Percentiles rank a stretch among this genome's conserved stretches.
Evolutionary conservation across 2,888 invertebrate genomes (phyloP).

Genomic region (Lasioglossum lativentre): DNA sequence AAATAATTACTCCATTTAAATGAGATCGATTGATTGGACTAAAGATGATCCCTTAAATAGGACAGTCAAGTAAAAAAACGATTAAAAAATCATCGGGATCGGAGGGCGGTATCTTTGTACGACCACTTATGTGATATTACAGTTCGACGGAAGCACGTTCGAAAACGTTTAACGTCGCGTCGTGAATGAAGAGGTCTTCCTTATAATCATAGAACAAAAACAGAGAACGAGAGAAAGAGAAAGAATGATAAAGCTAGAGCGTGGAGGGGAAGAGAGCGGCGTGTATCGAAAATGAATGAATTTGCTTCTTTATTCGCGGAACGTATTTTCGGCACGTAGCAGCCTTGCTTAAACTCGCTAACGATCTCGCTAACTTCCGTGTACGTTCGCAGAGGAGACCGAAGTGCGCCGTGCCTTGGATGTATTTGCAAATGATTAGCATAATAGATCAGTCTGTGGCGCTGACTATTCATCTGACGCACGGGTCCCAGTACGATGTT

Average conservation of each 20-base stretch:
- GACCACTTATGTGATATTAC: not conserved
- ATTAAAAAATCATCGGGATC: not conserved
- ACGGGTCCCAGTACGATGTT: slow-evolving; percentile 66
- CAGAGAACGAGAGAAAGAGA: not conserved
- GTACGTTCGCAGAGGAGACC: slow-evolving; percentile 78
- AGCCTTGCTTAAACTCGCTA: slow-evolving; percentile 68
- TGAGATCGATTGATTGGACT: no score
- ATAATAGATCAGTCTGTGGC: slow-evolving; percentile 80
- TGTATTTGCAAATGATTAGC: slow-evolving; percentile 80
- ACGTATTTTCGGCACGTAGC: slow-evolving; percentile 70
- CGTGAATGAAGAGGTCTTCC: not conserved
- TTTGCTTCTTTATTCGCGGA: slow-evolving; percentile 52
- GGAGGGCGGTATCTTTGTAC: not conserved
- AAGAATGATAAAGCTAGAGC: not conserved
- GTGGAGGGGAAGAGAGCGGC: not conserved
- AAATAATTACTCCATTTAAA: not conserved
- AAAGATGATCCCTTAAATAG: not conserved
- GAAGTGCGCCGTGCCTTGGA: slow-evolving; percentile 80
- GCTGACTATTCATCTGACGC: slow-evolving; percentile 75
- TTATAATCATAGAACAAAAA: not conserved
- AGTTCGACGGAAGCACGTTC: not conserved
- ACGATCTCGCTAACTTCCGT: slow-evolving; percentile 71
- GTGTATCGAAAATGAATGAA: slow-evolving; percentile 54
- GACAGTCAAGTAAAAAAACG: not conserved
- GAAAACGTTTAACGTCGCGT: not conserved